Evolutionary conservation across 2,888 invertebrate species (phyloP), one percentile per base, ranked within the genome.

Genomic region (Monopis laevigella): DNA sequence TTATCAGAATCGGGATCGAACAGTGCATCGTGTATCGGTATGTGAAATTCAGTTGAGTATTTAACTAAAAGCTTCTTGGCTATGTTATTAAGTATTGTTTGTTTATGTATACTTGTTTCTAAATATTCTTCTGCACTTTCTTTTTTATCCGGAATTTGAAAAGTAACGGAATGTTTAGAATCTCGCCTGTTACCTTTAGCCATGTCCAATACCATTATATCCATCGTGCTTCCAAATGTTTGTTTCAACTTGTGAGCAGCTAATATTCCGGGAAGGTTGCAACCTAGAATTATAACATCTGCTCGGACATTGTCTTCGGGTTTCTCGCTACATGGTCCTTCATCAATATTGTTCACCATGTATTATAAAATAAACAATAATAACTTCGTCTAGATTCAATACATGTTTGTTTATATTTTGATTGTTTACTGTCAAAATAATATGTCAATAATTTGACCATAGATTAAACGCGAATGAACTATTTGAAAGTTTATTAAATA

Each of bases 271-370:
- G 78, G 71, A 1, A 80, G 59, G 35, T 62, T 74, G 49, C 74
- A 72, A 57, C 80, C 80, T 46, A 80, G 48, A 27, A 80, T 63
- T 19, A 80, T 77, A 4, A 80, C 65, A 44, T 80, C 80, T 6
- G 72, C 77, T 46, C 59, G 61, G 11, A 77, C 55, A 40, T 57
- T 40, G 19, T 6, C 12, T n/a, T 27, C 10, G n/a, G 11, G 13
- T 26, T 11, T 14, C 12, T 11, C 11, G 11, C 2, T 17, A 10
- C 13, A 10, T 11, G 18, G n/a, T 17, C 10, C 26, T 8, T 54
- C 8, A 51, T 54, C 34, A 14, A 5, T 17, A n/a, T 34, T 34
- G 8, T 16, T 34, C 34, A 16, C 17, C 34, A 7, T 34, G 10
- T 2, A 34, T 34, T 16, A n/a, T 16, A 24, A 7, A 6, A 24